Evolutionary conservation across 2,113 vertebrate species (phyloP).

Genomic region (Phylloscopus whistleri): DNA sequence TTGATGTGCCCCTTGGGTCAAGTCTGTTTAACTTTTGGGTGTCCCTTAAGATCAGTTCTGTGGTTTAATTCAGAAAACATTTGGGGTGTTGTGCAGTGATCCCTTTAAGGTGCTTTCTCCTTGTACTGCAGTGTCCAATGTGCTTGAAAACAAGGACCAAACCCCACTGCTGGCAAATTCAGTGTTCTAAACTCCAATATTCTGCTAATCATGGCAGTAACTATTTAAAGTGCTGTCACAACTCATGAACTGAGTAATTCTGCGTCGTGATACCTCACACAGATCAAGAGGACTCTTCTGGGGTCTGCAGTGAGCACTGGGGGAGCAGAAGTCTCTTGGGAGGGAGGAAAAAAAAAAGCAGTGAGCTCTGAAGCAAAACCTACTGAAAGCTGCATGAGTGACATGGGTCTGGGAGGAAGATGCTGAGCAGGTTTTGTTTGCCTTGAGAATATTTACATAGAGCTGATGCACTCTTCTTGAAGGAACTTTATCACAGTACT

Average conservation of each 20-base stretch:
- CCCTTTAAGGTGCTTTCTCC: not conserved
- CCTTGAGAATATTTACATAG: conserved; percentile 22
- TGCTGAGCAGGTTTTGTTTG: not conserved
- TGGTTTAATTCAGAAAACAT: not conserved
- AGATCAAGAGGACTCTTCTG: not conserved
- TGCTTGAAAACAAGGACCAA: not conserved
- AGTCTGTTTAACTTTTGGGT: not conserved
- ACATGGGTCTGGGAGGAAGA: not conserved
- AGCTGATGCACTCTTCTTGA: not conserved
- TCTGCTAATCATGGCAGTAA: not conserved
- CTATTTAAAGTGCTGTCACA: not conserved
- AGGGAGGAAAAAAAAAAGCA: not conserved
- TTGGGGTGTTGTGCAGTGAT: not conserved
- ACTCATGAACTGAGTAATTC: not conserved
- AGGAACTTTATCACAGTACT: not conserved
- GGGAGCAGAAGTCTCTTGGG: not conserved
- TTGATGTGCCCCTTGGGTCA: not conserved
- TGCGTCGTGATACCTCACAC: not conserved
- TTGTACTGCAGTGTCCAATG: not conserved
- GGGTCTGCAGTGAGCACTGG: not conserved
- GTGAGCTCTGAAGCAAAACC: not conserved
- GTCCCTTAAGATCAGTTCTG: not conserved
- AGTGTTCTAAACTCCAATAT: not conserved
- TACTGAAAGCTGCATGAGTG: not conserved
- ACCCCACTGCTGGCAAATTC: not conserved